Conservation (phyloP, 1,140 invertebrate genomes). For the Drosophila paulistorum region DNA sequence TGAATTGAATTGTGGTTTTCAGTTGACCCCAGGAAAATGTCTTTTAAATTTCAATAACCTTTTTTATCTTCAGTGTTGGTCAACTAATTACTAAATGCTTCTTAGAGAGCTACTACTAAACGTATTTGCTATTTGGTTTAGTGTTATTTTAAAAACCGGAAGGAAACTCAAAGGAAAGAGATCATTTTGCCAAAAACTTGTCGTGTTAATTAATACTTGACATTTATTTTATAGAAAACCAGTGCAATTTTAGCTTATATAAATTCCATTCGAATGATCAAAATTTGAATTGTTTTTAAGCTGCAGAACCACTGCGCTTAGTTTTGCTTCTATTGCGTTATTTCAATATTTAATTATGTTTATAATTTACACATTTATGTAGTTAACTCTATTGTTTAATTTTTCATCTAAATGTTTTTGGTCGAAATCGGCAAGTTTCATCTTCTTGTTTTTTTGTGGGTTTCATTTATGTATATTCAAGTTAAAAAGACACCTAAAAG, state of each 20-base stretch:
- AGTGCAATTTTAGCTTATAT: background rate
- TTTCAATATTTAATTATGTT: conserved; percentile 31
- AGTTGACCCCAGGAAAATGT: no score
- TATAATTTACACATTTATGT: conserved; percentile 29
- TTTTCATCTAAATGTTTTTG: conserved; percentile 36
- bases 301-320: conserved; percentile 2
- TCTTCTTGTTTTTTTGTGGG: conserved; percentile 13
- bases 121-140: no score
- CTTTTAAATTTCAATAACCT: no score
- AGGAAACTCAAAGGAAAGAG: background rate
- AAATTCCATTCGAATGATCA: background rate
- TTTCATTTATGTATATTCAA: conserved; percentile 9
- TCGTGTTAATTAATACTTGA: background rate
- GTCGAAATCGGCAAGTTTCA: conserved; percentile 64
- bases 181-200: background rate
- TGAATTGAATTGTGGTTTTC: no score
- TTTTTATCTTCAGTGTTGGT: no score
- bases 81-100: no score
- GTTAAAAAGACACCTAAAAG: conserved; percentile 39
- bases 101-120: no score
- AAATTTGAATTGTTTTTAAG: background rate
- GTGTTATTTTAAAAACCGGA: no score
- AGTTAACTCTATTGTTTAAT: conserved; percentile 4
- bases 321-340: background rate
- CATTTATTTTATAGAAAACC: background rate